A percentile compares a stretch with the other conserved stretches of the same genome.
Conservation (phyloP, 2,888 invertebrate species). For the Empis livida region DNA sequence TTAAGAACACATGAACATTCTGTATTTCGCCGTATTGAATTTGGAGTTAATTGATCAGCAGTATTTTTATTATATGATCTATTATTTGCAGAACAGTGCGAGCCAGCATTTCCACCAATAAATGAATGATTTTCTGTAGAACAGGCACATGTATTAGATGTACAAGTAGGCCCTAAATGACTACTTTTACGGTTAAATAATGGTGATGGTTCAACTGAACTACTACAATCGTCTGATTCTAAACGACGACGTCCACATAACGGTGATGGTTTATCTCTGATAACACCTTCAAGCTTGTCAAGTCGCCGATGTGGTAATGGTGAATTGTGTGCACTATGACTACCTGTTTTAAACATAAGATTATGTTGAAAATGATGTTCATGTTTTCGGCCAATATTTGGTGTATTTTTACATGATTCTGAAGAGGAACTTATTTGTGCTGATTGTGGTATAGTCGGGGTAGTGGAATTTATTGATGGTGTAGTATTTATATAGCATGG, state of each 20-base stretch:
- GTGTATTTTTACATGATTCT: conserved; percentile 15
- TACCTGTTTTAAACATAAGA: conserved; percentile 13
- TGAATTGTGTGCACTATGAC: conserved; percentile 15
- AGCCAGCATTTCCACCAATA: no score
- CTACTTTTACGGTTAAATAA: conserved; percentile 5
- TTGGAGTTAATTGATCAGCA: conserved; percentile 1
- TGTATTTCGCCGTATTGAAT: conserved; percentile 7
- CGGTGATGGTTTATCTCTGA: conserved; percentile 15
- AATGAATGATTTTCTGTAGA: no score
- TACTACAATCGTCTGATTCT: conserved; percentile 6
- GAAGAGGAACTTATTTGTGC: conserved; percentile 6
- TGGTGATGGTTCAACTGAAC: conserved; percentile 13
- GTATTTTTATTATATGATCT: conserved; percentile 1
- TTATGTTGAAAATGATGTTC: conserved; percentile 11
- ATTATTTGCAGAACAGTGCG: no score
- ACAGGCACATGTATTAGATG: no score
- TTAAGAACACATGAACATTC: conserved; percentile 8
- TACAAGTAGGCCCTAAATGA: not conserved
- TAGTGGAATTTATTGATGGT: conserved; percentile 4
- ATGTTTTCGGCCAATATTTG: conserved; percentile 11
- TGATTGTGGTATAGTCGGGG: not conserved
- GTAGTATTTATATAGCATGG: no score
- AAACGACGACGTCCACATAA: conserved; percentile 7
- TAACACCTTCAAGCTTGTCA: conserved; percentile 15
- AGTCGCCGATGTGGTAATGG: conserved; percentile 15